A percentile compares a stretch with the other conserved stretches of the same genome.
These are phyloP conservation scores for Lamprologus ornatipinnis DNA, from an alignment of 2,113 vertebrate species.

Conservation along the genomic window DNA sequence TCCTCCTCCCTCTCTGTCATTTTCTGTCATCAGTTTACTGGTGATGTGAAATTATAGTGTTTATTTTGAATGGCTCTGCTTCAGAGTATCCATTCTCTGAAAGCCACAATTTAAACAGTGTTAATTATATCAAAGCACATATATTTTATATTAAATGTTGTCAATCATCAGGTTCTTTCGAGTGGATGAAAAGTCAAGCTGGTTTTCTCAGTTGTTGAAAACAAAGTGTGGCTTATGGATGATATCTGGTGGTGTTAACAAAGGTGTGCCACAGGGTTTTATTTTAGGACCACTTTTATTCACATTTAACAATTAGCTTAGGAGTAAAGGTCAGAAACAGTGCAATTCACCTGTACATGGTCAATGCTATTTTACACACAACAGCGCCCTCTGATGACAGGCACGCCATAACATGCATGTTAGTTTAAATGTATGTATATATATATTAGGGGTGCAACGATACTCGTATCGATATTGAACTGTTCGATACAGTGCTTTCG, in stretches of 20 bases:
- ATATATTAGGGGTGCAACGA: too few species aligned
- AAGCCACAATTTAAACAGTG: neutral
- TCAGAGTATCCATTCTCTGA: neutral
- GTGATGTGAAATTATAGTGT: neutral
- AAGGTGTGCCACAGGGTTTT: neutral
- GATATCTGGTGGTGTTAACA: neutral
- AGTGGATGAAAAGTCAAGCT: neutral
- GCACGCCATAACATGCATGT: neutral
- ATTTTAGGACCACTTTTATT: neutral
- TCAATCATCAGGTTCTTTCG: neutral
- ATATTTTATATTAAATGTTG: neutral
- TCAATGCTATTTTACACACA: neutral
- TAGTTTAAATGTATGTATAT: fast-evolving
- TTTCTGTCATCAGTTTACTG: neutral
- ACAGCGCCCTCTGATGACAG: neutral
- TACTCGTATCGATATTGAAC: too few species aligned
- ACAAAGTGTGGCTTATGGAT: neutral
- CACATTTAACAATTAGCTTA: neutral
- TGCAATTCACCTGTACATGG: neutral
- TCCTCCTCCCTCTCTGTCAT: neutral
- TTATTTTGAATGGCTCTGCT: neutral
- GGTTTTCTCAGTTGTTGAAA: neutral
- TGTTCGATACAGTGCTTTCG: too few species aligned
- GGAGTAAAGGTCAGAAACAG: neutral
- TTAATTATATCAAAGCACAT: neutral